Conservation (phyloP, 2,797 vertebrate genomes). For the Schizopygopsis pylzovi region DNA sequence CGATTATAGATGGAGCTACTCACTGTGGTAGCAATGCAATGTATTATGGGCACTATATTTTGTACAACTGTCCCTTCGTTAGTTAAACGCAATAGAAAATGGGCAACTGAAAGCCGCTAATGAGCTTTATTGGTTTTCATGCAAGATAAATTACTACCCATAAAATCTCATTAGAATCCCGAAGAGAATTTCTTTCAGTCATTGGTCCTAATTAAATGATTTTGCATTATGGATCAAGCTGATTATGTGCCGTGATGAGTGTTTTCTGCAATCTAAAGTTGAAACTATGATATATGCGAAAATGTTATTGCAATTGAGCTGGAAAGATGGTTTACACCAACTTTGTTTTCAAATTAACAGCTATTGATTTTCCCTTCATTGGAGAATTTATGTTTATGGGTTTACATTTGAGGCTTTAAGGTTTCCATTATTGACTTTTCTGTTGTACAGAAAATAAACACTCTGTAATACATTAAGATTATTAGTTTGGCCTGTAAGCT, state of each 20-base stretch:
- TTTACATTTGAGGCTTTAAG: slow-evolving; percentile 24
- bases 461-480: slow-evolving; percentile 12
- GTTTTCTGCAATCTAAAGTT: slow-evolving; percentile 17
- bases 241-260: slow-evolving; percentile 38
- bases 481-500: slow-evolving; percentile 3
- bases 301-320: slow-evolving; percentile 2
- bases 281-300: slow-evolving; percentile 16
- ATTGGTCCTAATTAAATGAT: slow-evolving; percentile 49
- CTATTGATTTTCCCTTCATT: slow-evolving; percentile 44
- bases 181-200: slow-evolving; percentile 35
- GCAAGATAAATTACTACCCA: slow-evolving; percentile 32
- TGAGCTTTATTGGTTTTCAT: slow-evolving; percentile 43
- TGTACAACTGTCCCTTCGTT: neutral
- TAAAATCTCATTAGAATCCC: slow-evolving; percentile 30
- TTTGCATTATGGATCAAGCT: slow-evolving; percentile 39
- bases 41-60: neutral
- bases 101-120: slow-evolving; percentile 19
- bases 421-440: slow-evolving; percentile 38
- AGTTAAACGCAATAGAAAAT: slow-evolving; percentile 12
- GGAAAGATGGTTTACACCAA: neutral
- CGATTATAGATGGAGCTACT: neutral
- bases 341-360: slow-evolving; percentile 40
- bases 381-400: slow-evolving; percentile 23
- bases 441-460: slow-evolving; percentile 27
- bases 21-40: neutral